Conservation (phyloP, 2,888 invertebrate genomes). For the Scelioninae gen. 1 region DNA sequence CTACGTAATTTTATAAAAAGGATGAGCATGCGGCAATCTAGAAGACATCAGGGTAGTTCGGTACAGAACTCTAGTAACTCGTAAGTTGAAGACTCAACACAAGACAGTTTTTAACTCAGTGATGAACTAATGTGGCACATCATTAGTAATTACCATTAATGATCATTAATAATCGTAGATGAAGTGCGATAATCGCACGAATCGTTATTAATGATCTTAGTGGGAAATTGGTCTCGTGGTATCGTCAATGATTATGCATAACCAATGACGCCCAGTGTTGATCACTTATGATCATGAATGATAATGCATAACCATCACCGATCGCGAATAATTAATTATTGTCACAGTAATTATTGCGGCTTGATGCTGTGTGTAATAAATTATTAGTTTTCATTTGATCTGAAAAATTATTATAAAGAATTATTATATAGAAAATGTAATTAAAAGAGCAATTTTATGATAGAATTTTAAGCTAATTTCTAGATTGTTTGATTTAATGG, state of each 20-base stretch:
- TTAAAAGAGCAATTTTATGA: too few species aligned
- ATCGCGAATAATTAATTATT: conserved; percentile 52
- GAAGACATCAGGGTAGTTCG: too few species aligned
- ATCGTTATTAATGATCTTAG: conserved; percentile 53
- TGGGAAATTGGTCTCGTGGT: conserved; percentile 42
- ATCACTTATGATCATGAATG: conserved; percentile 60
- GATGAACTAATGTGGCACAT: too few species aligned
- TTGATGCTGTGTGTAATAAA: background rate
- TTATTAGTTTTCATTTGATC: conserved; percentile 13
- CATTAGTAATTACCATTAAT: conserved; percentile 36
- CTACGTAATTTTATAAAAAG: too few species aligned
- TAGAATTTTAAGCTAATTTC: too few species aligned
- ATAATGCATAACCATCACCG: conserved; percentile 48
- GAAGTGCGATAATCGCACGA: conserved; percentile 37
- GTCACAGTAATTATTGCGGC: conserved; percentile 19
- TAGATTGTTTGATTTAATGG: too few species aligned
- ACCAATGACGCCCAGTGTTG: conserved; percentile 50
- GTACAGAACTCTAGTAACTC: too few species aligned
- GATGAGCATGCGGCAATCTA: too few species aligned
- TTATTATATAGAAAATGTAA: too few species aligned
- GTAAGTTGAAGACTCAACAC: too few species aligned
- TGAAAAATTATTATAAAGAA: too few species aligned
- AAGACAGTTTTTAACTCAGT: too few species aligned
- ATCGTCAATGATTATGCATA: conserved; percentile 54
- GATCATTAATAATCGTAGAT: conserved; percentile 46